Percentiles rank a stretch among this genome's conserved stretches.
These are phyloP conservation scores for Hirtodrosophila cameraria DNA, from an alignment of 2,888 invertebrate genomes.

Conservation along the genomic window DNA sequence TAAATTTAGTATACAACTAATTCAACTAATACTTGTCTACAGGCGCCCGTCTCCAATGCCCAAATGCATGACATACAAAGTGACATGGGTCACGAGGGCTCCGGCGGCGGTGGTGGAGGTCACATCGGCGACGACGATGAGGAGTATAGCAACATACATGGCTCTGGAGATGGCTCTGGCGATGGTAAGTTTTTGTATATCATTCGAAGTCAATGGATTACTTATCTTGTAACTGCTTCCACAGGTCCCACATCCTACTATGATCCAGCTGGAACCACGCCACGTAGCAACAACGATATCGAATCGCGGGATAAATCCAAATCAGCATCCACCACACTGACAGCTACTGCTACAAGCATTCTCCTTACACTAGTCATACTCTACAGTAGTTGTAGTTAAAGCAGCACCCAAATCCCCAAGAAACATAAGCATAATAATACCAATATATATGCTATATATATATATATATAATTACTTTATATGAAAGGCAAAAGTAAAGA, in stretches of 20 bases:
- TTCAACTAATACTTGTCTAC: not conserved
- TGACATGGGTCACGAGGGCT: constrained; percentile 84
- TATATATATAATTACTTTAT: constrained; percentile 3
- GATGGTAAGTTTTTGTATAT: constrained; percentile 73
- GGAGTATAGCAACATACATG: constrained; percentile 78
- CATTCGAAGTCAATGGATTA: not conserved
- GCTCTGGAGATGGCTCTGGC: constrained; percentile 83
- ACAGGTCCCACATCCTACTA: constrained; percentile 70
- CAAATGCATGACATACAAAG: constrained; percentile 83
- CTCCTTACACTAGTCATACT: constrained; percentile 77
- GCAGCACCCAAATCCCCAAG: constrained; percentile 48
- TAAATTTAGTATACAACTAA: not conserved
- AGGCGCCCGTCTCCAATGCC: constrained; percentile 79
- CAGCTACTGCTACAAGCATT: constrained; percentile 52
- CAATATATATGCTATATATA: constrained; percentile 8
- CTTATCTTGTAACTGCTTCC: not conserved
- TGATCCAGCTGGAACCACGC: constrained; percentile 61
- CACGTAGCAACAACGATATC: constrained; percentile 41
- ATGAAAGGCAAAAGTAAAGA: constrained; percentile 12
- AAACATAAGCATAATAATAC: constrained; percentile 1
- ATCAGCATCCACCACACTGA: constrained; percentile 38
- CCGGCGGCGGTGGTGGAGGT: constrained; percentile 66
- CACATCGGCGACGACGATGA: constrained; percentile 82
- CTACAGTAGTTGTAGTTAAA: constrained; percentile 71
- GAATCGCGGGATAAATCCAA: constrained; percentile 48